These are phyloP conservation scores for Lynx canadensis DNA, from an alignment of 2,113 vertebrate genomes.

Conservation along the genomic window DNA sequence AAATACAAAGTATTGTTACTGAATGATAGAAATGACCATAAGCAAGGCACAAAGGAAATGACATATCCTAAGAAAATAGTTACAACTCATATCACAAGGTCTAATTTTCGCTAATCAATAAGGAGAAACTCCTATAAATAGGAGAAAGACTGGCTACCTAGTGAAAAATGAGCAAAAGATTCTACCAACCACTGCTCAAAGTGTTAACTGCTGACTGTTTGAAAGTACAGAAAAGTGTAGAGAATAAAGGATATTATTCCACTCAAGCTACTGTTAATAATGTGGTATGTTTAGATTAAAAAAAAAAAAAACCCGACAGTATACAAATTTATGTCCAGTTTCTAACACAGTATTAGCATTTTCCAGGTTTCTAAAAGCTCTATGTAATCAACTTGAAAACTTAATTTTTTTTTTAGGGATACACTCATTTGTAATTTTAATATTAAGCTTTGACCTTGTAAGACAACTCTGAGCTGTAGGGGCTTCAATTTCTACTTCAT, in stretches of 20 bases:
- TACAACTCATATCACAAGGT: not conserved
- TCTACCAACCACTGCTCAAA: not conserved
- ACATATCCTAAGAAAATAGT: not conserved
- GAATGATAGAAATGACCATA: not conserved
- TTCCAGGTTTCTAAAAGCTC: not conserved
- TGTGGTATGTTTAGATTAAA: not conserved
- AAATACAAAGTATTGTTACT: not conserved
- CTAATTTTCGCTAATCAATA: not conserved
- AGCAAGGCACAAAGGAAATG: not conserved
- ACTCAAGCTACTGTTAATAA: not conserved
- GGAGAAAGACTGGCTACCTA: not conserved
- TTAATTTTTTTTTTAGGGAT: no score
- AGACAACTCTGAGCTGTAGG: not conserved
- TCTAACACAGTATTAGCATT: not conserved
- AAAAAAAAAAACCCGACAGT: not conserved
- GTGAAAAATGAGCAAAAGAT: not conserved
- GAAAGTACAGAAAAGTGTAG: not conserved
- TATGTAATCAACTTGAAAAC: not conserved
- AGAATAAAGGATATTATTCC: not conserved
- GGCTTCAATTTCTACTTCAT: not conserved
- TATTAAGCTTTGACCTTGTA: not conserved
- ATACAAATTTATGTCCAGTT: constrained; percentile 25
- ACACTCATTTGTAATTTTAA: no score
- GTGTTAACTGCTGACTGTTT: not conserved
- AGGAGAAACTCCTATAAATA: not conserved